Evolutionary conservation across 2,797 vertebrate genomes (phyloP).

Genomic region (Dendrocincla tyrannina): DNA sequence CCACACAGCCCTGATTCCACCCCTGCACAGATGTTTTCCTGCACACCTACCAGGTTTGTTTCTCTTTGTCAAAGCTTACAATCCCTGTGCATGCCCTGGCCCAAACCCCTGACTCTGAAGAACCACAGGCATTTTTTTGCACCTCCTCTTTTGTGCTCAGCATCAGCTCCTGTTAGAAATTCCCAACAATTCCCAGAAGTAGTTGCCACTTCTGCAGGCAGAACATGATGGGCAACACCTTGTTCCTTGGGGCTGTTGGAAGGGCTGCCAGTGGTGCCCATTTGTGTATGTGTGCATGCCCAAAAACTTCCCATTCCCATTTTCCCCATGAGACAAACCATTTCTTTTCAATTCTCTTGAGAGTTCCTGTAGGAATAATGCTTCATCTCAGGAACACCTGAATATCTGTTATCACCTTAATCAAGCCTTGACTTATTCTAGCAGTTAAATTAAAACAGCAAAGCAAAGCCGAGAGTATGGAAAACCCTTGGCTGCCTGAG

Average conservation of each 20-base stretch:
- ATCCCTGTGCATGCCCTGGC: not conserved
- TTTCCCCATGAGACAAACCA: not conserved
- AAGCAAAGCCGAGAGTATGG: not conserved
- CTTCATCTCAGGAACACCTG: not conserved
- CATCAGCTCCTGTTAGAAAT: not conserved
- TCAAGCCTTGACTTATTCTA: not conserved
- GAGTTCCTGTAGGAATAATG: not conserved
- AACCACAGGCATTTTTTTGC: fast-evolving
- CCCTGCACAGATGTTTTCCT: not conserved
- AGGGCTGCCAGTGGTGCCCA: not conserved
- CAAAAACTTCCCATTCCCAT: not conserved
- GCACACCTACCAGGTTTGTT: not conserved
- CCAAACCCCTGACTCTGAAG: not conserved
- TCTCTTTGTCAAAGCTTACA: too few relatives aligned
- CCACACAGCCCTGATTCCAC: not conserved
- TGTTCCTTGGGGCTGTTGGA: not conserved
- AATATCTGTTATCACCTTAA: not conserved
- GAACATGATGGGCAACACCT: not conserved
- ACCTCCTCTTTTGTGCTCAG: not conserved
- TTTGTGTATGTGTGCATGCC: fast-evolving
- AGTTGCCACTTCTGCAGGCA: not conserved
- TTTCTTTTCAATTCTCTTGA: not conserved
- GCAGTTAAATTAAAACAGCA: not conserved
- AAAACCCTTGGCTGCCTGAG: not conserved
- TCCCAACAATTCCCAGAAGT: not conserved